Conservation (phyloP, 30 jellyfish, hydroid and myxozoan species). For the Rhopilema esculentum region DNA sequence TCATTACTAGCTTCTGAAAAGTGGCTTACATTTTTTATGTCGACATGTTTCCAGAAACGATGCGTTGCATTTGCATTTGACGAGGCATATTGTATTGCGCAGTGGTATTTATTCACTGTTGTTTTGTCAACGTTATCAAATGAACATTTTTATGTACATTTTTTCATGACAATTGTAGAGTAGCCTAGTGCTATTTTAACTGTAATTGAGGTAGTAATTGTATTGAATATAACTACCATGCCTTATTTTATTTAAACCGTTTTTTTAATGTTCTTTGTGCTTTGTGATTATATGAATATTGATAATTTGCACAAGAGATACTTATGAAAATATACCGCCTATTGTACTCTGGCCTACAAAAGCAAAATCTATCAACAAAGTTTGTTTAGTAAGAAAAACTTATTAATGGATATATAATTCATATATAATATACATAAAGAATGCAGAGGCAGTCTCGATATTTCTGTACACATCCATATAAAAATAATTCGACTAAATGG, state of each 20-base stretch:
- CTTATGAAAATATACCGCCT: not conserved
- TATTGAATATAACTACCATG: not conserved
- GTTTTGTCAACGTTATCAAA: not conserved
- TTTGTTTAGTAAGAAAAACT: not conserved
- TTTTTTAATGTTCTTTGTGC: not conserved
- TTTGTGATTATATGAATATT: not conserved
- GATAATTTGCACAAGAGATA: not conserved
- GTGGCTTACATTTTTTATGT: not conserved
- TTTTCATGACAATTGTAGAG: not conserved
- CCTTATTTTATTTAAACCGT: not conserved
- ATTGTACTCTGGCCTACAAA: not conserved
- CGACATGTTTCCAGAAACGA: not conserved
- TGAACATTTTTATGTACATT: not conserved
- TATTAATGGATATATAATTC: not conserved
- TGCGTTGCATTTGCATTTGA: constrained; percentile 45
- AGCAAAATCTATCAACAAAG: not conserved
- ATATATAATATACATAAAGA: not conserved
- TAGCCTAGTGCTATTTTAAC: not conserved
- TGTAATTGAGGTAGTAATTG: not conserved
- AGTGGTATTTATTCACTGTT: not conserved
- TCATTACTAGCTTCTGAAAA: not conserved
- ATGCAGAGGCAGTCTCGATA: not conserved
- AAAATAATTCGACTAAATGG: not conserved
- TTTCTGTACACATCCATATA: not conserved
- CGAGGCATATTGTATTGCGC: constrained; percentile 16